Evolutionary conservation across 2,797 vertebrate genomes (phyloP).

Genomic region (Agapornis canus): DNA sequence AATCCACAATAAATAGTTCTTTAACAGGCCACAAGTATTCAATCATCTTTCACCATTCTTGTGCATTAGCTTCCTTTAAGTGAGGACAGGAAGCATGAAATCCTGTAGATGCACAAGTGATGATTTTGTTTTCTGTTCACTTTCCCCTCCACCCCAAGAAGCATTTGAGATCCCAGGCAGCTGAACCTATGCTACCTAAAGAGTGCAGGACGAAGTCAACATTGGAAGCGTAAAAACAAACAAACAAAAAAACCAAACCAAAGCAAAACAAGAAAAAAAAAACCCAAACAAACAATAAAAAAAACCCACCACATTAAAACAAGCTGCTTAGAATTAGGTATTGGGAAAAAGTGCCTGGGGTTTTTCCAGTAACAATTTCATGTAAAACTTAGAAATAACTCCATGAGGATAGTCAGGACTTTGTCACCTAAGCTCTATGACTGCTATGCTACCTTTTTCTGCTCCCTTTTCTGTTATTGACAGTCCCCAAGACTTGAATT

Average conservation of each 20-base stretch:
- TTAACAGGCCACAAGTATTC: neutral
- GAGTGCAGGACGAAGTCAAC: neutral
- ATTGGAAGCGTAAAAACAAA: neutral
- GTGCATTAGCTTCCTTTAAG: neutral
- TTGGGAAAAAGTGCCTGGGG: neutral
- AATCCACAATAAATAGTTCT: neutral
- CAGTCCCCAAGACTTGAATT: neutral
- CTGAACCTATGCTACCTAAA: neutral
- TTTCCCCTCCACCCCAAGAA: neutral
- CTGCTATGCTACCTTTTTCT: neutral
- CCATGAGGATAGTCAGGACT: neutral
- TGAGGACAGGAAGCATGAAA: neutral
- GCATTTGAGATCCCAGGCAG: neutral
- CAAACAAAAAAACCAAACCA: neutral
- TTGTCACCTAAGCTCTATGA: neutral
- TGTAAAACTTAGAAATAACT: neutral
- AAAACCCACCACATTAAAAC: neutral
- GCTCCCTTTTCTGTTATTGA: neutral
- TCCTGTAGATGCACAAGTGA: neutral
- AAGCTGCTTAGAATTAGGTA: neutral
- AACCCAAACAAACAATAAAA: too few relatives aligned
- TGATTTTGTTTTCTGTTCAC: fast-evolving
- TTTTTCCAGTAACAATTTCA: neutral
- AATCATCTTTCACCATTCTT: neutral
- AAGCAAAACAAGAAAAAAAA: too few relatives aligned